phyloP scores from a whole-genome alignment of 2,797 vertebrate species.

The Poeciliopsis presidionis region DNA sequence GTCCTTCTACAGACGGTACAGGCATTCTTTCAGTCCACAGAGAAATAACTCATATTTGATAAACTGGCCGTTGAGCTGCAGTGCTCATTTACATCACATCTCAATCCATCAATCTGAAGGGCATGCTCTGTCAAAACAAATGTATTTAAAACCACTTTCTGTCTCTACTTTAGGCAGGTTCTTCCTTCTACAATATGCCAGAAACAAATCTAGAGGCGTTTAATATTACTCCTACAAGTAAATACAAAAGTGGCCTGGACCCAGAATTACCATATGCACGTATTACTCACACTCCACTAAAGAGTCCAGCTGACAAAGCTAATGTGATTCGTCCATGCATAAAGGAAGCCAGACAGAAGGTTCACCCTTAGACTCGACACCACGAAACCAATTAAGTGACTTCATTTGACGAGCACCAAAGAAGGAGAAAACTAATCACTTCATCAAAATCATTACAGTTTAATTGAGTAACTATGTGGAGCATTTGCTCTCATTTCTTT shows the following conservation, averaged over 20 bases:
- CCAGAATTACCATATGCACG: slow-evolving; percentile 50
- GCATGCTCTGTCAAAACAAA: slow-evolving; percentile 32
- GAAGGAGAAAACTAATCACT: slow-evolving; percentile 36
- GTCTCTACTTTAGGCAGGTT: slow-evolving; percentile 11
- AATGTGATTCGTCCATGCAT: slow-evolving; percentile 76
- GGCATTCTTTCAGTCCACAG: background rate
- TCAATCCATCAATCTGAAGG: slow-evolving; percentile 37
- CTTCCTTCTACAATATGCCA: slow-evolving; percentile 18
- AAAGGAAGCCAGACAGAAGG: slow-evolving; percentile 64
- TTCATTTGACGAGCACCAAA: slow-evolving; percentile 41
- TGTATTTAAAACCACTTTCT: slow-evolving; percentile 40
- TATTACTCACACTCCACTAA: slow-evolving; percentile 62
- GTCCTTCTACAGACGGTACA: slow-evolving; percentile 33
- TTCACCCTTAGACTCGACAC: slow-evolving; percentile 43
- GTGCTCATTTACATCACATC: slow-evolving; percentile 47
- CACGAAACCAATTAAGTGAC: slow-evolving; percentile 57
- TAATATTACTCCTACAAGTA: slow-evolving; percentile 45
- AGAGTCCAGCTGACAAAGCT: slow-evolving; percentile 63
- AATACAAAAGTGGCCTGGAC: slow-evolving; percentile 61
- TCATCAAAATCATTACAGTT: slow-evolving; percentile 15
- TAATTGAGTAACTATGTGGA: background rate
- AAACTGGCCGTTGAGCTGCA: slow-evolving; percentile 40
- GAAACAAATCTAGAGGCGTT: slow-evolving; percentile 47
- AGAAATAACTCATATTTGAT: slow-evolving; percentile 22
- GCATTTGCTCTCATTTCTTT: slow-evolving; percentile 8